phyloP scores from a whole-genome alignment of 2,888 invertebrate species.

The Catocala sponsa region DNA sequence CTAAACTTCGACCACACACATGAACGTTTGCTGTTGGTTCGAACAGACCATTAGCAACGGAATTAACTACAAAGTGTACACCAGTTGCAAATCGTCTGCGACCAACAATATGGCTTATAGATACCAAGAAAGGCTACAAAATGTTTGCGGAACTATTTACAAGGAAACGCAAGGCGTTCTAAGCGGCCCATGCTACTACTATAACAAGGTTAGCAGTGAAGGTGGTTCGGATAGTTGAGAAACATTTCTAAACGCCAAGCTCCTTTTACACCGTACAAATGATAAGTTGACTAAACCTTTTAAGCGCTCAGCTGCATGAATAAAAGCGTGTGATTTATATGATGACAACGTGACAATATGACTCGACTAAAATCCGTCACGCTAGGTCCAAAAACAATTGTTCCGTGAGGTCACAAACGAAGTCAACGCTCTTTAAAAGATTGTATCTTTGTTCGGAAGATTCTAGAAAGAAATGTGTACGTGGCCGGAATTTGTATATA shows the following conservation, averaged over 20 bases:
- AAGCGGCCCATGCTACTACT: constrained; percentile 28
- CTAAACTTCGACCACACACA: constrained; percentile 60
- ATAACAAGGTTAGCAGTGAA: constrained; percentile 79
- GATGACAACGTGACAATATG: constrained; percentile 60
- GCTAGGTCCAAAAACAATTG: constrained; percentile 65
- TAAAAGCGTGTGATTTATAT: constrained; percentile 57
- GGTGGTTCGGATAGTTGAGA: constrained; percentile 75
- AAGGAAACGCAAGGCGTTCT: constrained; percentile 72
- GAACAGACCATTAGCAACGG: constrained; percentile 55
- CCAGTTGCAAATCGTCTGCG: constrained; percentile 53
- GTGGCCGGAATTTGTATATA: constrained; percentile 59
- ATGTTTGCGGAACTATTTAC: constrained; percentile 72
- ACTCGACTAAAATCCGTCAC: constrained; percentile 61
- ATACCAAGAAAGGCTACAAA: constrained; percentile 64
- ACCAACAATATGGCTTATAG: constrained; percentile 54
- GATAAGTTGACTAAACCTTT: constrained; percentile 40
- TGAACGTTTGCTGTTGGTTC: constrained; percentile 45
- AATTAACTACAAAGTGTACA: constrained; percentile 54
- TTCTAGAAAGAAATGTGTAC: constrained; percentile 63
- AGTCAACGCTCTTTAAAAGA: constrained; percentile 61
- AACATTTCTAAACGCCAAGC: constrained; percentile 69
- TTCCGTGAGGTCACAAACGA: constrained; percentile 56
- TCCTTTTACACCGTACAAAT: constrained; percentile 46
- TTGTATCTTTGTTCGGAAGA: constrained; percentile 60
- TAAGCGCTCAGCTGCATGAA: constrained; percentile 41